Evolutionary conservation across 2,888 invertebrate species (phyloP), one percentile per base, ranked within the genome.

Genomic region (Pammene fasciana): DNA sequence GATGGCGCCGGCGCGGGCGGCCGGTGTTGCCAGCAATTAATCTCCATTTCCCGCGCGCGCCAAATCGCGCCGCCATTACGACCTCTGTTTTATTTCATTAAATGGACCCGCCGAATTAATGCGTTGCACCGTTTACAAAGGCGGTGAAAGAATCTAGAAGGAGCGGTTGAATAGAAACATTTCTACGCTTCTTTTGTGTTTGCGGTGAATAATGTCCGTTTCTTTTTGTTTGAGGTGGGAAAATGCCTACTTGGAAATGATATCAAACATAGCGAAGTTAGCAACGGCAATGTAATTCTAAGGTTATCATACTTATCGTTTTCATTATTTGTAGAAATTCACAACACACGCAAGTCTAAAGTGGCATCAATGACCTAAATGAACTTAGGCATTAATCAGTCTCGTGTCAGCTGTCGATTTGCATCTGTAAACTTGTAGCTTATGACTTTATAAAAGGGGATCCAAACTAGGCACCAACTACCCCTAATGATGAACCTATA

Each of bases 71-170:
- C 83, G 83, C 87, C 86, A 87, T 89, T 88, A 88, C 85, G 79
- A 81, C 78, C 82, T 84, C 85, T 88, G 87, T 90, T 91, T 90
- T 90, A 90, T 91, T 90, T 89, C 87, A 90, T 89, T 91, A 89
- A 90, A 89, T 85, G 85, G 87, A 86, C 87, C 81, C 83, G 74
- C 79, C 84, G 84, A 89, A 89, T 89, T 90, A 90, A 89, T 89
- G 87, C 83, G 82, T 80, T 82, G 81, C 82, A 84, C 83, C 84
- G 81, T 84, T 86, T 83, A 87, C 85, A 87, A 88, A 87, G 80
- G 80, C 81, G 81, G 81, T 79, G 80, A 81, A 86, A 85, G 85
- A 85, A 88, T 85, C 81, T 76, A 76, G 78, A 80, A 82, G 79
- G 80, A 81, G 75, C 75, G 78, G 73, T 72, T 74, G 78, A 80